Evolutionary conservation across 2,797 vertebrate genomes (phyloP).

Genomic region (Peromyscus nudipes): DNA sequence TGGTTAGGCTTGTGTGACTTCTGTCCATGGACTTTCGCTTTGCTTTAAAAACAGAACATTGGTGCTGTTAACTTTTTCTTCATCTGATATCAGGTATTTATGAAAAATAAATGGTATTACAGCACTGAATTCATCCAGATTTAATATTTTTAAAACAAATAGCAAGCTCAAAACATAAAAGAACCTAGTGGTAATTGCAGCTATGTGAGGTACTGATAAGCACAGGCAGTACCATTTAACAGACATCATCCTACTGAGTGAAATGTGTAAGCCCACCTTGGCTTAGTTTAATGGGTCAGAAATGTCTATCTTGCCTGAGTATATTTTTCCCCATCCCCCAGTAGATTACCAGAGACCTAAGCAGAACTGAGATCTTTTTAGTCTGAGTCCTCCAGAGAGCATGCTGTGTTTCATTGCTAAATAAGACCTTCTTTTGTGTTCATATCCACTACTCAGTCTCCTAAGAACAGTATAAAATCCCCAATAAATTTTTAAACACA

Average conservation of each 20-base stretch:
- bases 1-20: constrained; percentile 14
- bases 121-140: constrained; percentile 20
- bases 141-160: constrained; percentile 50
- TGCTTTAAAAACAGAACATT: constrained; percentile 22
- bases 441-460: constrained; percentile 18
- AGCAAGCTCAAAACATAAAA: constrained; percentile 1
- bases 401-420: constrained; percentile 37
- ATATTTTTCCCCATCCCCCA: neutral
- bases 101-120: constrained; percentile 11
- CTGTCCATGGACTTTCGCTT: neutral
- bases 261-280: neutral
- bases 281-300: constrained; percentile 41
- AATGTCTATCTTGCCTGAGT: neutral
- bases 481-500: constrained; percentile 65
- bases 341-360: constrained; percentile 34
- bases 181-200: neutral
- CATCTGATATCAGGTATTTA: neutral
- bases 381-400: constrained; percentile 8
- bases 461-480: constrained; percentile 58
- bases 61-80: constrained; percentile 19
- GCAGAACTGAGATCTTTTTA: neutral
- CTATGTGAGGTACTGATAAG: neutral
- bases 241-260: neutral
- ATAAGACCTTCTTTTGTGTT: constrained; percentile 39
- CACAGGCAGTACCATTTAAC: neutral